Evolutionary conservation across 1,140 invertebrate genomes (phyloP).

Genomic region (Zeugodacus cucurbitae): DNA sequence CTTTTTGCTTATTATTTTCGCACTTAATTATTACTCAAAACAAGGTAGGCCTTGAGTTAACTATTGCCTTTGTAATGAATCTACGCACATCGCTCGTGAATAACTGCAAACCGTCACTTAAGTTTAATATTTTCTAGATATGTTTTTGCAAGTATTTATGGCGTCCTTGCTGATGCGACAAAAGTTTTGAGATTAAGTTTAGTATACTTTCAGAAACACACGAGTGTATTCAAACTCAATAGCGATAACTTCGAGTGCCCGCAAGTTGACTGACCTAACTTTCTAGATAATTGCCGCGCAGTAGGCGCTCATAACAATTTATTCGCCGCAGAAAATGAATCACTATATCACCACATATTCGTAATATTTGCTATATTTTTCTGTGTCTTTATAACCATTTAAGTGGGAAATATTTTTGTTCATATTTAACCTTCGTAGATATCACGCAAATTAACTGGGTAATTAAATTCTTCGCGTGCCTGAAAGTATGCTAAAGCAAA

Average conservation of each 20-base stretch:
- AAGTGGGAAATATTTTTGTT: not conserved
- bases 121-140: not conserved
- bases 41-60: not conserved
- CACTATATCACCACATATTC: not conserved
- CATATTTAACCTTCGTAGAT: not conserved
- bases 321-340: not conserved
- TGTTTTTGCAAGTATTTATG: not conserved
- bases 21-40: not conserved
- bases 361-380: not conserved
- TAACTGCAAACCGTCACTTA: not conserved
- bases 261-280: not conserved
- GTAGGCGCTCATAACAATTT: not conserved
- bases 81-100: too few species aligned
- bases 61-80: not conserved
- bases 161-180: not conserved
- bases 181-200: not conserved
- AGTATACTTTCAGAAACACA: not conserved
- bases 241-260: not conserved
- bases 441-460: not conserved
- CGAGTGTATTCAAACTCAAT: too few species aligned
- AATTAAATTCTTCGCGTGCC: not conserved
- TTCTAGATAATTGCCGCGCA: not conserved
- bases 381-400: not conserved
- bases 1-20: not conserved
- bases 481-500: not conserved